A percentile compares a stretch with the other conserved stretches of the same genome.
These are phyloP conservation scores for Syritta pipiens DNA, from an alignment of 2,888 invertebrate genomes.

Conservation along the genomic window DNA sequence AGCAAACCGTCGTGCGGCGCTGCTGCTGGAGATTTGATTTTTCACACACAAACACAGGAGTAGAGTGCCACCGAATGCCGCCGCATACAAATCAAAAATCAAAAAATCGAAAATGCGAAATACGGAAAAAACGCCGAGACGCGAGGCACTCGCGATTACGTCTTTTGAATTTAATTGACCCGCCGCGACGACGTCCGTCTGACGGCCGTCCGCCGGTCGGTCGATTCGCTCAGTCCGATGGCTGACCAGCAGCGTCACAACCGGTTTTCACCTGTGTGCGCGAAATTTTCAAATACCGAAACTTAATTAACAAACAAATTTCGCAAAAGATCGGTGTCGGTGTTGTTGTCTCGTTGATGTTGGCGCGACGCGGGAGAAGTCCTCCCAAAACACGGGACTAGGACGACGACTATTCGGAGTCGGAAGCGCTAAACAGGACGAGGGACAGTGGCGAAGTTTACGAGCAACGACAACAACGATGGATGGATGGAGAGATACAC, in stretches of 20 bases:
- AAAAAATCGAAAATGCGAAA: slow-evolving; percentile 12
- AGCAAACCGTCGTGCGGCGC: slow-evolving; percentile 7
- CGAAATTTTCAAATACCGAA: slow-evolving; percentile 32
- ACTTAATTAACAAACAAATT: slow-evolving; percentile 30
- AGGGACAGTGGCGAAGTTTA: too few species aligned
- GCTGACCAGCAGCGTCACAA: slow-evolving; percentile 6
- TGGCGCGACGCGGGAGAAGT: too few species aligned
- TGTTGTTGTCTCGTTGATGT: too few species aligned
- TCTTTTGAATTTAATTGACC: slow-evolving; percentile 43
- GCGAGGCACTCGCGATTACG: slow-evolving; percentile 21
- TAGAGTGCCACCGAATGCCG: background rate
- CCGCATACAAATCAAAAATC: slow-evolving; percentile 41
- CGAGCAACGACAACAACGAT: too few species aligned
- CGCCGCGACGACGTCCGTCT: slow-evolving; percentile 13
- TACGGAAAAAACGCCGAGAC: background rate
- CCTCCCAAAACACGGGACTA: background rate
- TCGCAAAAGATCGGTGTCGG: slow-evolving; percentile 21
- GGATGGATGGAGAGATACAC: slow-evolving; percentile 1
- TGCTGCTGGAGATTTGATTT: slow-evolving; percentile 7
- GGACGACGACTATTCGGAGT: background rate
- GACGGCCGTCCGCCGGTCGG: background rate
- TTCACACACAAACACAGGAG: slow-evolving; percentile 4
- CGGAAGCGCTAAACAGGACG: too few species aligned
- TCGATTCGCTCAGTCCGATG: slow-evolving; percentile 1
- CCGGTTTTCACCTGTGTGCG: slow-evolving; percentile 50